Percentiles rank a stretch among this genome's conserved stretches.
Evolutionary conservation across 2,797 vertebrate species (phyloP).

Genomic region (Syndactyla subalaris): DNA sequence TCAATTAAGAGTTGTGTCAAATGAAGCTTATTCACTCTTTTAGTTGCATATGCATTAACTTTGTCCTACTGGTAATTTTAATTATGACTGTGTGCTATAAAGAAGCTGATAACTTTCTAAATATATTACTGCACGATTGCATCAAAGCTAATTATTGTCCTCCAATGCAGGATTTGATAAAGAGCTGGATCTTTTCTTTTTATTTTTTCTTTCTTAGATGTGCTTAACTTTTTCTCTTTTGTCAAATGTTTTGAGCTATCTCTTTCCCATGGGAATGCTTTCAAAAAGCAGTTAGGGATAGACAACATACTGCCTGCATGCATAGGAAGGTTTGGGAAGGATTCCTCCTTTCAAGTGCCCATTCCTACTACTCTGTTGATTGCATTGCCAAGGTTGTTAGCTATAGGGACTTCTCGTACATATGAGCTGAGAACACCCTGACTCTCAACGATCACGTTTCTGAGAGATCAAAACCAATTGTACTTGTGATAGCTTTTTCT

Average conservation of each 20-base stretch:
- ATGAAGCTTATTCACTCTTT: background rate
- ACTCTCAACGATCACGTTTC: background rate
- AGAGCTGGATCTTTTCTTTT: background rate
- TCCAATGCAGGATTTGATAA: background rate
- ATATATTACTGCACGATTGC: background rate
- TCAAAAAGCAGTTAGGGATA: background rate
- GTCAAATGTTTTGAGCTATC: background rate
- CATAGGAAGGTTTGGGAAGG: background rate
- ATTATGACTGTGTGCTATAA: background rate
- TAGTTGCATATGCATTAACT: background rate
- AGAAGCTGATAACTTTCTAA: background rate
- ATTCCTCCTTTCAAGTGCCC: background rate
- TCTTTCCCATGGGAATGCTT: background rate
- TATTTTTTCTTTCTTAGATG: background rate
- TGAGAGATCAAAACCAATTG: background rate
- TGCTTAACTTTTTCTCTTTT: background rate
- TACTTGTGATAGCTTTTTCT: background rate
- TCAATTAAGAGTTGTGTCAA: background rate
- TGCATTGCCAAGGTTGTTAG: background rate
- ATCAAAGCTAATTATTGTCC: background rate
- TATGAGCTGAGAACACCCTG: background rate
- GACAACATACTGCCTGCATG: background rate
- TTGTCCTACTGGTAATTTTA: background rate
- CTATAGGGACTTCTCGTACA: background rate
- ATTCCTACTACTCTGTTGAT: background rate